phyloP scores from a whole-genome alignment of 2,797 vertebrate species.

The Chelon auratus region DNA sequence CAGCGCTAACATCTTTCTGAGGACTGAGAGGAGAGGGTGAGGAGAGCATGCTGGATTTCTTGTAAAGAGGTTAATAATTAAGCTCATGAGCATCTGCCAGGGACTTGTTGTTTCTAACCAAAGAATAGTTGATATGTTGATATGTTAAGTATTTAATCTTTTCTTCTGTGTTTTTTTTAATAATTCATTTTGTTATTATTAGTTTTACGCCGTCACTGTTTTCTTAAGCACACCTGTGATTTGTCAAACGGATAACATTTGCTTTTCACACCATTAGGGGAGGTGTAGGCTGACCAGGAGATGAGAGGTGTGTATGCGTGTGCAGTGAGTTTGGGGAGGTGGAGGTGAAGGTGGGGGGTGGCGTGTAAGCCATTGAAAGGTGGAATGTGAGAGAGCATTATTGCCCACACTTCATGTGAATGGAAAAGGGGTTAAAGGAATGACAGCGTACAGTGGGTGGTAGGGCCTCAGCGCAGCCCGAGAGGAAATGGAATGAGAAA shows the following conservation, averaged over 20 bases:
- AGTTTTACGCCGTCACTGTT: slow-evolving; percentile 14
- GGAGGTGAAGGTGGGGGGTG: slow-evolving; percentile 45
- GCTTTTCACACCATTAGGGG: slow-evolving; percentile 62
- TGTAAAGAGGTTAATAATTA: slow-evolving; percentile 69
- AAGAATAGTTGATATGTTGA: slow-evolving; percentile 14
- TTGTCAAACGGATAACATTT: slow-evolving; percentile 51
- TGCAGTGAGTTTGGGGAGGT: not conserved
- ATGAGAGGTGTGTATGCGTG: slow-evolving; percentile 29
- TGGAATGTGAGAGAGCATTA: slow-evolving; percentile 84
- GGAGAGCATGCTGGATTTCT: slow-evolving; percentile 44
- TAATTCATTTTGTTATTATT: not conserved
- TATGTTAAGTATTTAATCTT: slow-evolving; percentile 5
- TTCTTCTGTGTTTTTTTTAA: not conserved
- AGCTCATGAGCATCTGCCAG: slow-evolving; percentile 60
- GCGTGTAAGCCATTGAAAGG: slow-evolving; percentile 80
- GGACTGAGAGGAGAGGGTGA: slow-evolving; percentile 40
- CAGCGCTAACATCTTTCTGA: slow-evolving; percentile 69
- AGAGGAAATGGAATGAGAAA: slow-evolving; percentile 86
- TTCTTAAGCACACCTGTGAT: slow-evolving; percentile 46
- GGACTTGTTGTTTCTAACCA: slow-evolving; percentile 39
- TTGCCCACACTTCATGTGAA: slow-evolving; percentile 85
- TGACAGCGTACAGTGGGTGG: slow-evolving; percentile 85
- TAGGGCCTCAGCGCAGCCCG: slow-evolving; percentile 77
- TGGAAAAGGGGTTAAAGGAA: slow-evolving; percentile 82
- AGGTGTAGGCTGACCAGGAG: slow-evolving; percentile 55